Conservation (phyloP, 1,140 invertebrate genomes). For the Aphelenchoides fujianensis region DNA sequence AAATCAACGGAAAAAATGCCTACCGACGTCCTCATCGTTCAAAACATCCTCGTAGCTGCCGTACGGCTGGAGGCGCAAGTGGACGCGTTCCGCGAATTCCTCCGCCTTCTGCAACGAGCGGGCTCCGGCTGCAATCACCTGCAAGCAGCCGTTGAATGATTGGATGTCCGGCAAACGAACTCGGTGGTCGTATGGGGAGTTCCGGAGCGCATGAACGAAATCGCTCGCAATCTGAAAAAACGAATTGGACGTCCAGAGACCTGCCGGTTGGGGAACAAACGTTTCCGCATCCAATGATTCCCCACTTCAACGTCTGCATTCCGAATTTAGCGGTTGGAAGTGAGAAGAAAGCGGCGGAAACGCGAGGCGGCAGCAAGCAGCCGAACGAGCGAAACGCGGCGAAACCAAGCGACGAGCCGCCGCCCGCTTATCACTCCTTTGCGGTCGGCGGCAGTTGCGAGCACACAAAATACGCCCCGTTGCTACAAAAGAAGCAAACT, state of each 20-base stretch:
- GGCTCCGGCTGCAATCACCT: conserved; percentile 17
- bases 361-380: no score
- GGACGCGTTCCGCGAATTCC: conserved; percentile 11
- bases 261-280: no score
- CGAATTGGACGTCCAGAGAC: no score
- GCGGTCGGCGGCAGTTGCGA: no score
- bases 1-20: conserved; percentile 10
- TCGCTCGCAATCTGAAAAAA: not conserved
- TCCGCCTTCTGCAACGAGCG: conserved; percentile 15
- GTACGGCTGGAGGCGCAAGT: conserved; percentile 7
- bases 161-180: conserved; percentile 2
- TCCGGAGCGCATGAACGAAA: conserved; percentile 5
- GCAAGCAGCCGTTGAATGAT: conserved; percentile 6
- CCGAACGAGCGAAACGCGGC: no score
- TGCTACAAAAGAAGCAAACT: no score
- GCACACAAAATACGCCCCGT: no score
- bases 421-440: no score
- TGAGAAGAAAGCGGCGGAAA: no score
- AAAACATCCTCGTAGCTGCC: conserved; percentile 25
- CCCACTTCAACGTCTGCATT: conserved; percentile 11
- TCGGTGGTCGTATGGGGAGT: not conserved
- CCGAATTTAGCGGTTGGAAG: no score
- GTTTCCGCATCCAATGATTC: conserved; percentile 20
- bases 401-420: no score
- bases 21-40: conserved; percentile 9